A percentile compares a stretch with the other conserved stretches of the same genome.
Conservation (phyloP, 92 coral and sea anemone species). For the Montipora capitata region DNA sequence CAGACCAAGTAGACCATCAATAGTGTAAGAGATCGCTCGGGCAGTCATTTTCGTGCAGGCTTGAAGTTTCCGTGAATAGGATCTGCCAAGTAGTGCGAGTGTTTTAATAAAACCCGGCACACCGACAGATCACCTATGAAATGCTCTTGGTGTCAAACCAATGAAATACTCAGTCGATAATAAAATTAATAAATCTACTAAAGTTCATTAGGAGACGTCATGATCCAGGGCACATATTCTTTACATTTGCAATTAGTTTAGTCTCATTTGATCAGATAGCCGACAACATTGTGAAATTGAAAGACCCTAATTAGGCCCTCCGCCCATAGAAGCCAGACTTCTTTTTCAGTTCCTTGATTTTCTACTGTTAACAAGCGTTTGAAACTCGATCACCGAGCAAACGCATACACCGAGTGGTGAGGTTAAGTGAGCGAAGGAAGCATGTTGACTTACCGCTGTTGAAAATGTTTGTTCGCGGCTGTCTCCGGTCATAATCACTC, state of each 20-base stretch:
- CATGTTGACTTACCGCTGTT: conserved; percentile 61
- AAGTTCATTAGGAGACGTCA: conserved; percentile 92
- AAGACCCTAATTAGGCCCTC: conserved; percentile 73
- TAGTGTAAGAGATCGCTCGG: conserved; percentile 71
- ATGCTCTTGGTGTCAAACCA: conserved; percentile 74
- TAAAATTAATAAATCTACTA: conserved; percentile 93
- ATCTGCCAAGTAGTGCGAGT: conserved; percentile 54
- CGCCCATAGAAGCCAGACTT: neutral
- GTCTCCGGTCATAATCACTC: conserved; percentile 48
- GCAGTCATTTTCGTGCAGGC: conserved; percentile 46
- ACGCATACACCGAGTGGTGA: conserved; percentile 6
- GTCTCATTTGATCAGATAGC: conserved; percentile 94
- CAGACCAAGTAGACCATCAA: conserved; percentile 86
- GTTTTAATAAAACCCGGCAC: conserved; percentile 69
- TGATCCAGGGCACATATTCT: conserved; percentile 89
- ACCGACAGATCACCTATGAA: conserved; percentile 73
- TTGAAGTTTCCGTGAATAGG: conserved; percentile 32
- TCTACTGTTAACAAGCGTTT: neutral
- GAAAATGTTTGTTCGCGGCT: conserved; percentile 42
- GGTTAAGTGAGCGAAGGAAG: conserved; percentile 48
- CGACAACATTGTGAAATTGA: conserved; percentile 86
- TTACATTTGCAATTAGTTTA: conserved; percentile 93
- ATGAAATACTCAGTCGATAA: conserved; percentile 81
- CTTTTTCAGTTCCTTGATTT: neutral
- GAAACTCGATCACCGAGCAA: neutral